These are phyloP conservation scores for Lichenostomus cassidix DNA, from an alignment of 2,113 vertebrate genomes.

Conservation along the genomic window DNA sequence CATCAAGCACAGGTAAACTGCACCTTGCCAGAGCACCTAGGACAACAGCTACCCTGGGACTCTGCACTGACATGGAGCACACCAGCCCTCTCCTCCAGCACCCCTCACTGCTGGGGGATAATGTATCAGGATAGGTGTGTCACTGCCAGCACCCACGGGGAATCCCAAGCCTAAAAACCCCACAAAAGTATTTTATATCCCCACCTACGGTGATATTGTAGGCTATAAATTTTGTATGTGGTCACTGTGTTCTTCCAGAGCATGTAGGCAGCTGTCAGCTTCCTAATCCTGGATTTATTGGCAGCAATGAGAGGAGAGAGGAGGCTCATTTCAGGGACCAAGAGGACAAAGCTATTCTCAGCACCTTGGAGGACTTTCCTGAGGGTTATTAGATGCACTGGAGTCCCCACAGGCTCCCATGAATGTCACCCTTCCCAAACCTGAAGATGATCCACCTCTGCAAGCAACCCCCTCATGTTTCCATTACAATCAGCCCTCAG, in stretches of 20 bases:
- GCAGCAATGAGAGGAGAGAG: background rate
- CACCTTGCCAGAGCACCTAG: background rate
- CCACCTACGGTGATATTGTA: background rate
- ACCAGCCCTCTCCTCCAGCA: background rate
- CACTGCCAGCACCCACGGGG: background rate
- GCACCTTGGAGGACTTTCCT: background rate
- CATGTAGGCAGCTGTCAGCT: constrained; percentile 8
- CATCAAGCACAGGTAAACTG: background rate
- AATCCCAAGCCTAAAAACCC: constrained; percentile 47
- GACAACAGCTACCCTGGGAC: background rate
- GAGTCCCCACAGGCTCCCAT: background rate
- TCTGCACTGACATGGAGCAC: background rate
- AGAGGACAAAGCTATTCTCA: background rate
- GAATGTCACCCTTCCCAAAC: background rate
- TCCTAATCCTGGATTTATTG: constrained; percentile 40
- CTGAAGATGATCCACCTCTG: background rate
- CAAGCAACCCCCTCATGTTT: background rate
- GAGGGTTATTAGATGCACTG: background rate
- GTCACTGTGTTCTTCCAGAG: constrained; percentile 34
- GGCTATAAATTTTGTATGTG: constrained; percentile 39
- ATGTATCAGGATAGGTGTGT: background rate
- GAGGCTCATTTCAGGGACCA: background rate
- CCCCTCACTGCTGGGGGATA: accelerated
- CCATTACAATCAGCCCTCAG: background rate
- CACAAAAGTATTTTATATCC: background rate